phyloP scores from a whole-genome alignment of 2,113 vertebrate species.

The Anoplopoma fimbria region DNA sequence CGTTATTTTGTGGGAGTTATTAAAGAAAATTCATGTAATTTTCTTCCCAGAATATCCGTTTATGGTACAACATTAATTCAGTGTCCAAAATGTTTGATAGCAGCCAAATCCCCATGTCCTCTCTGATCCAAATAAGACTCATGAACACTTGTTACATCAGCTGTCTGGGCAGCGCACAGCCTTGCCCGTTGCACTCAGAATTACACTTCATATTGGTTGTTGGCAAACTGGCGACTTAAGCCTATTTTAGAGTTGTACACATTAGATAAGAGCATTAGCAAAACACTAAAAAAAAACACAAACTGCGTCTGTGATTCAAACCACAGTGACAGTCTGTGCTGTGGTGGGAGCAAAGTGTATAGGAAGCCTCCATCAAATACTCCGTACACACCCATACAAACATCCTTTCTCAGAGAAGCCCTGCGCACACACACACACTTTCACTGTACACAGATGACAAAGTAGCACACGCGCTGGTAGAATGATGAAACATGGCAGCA shows the following conservation, averaged over 20 bases:
- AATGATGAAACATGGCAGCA: slow-evolving; percentile 60
- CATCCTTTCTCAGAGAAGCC: background rate
- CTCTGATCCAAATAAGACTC: slow-evolving; percentile 32
- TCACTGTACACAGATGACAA: background rate
- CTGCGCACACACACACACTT: background rate
- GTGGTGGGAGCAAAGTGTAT: slow-evolving; percentile 1
- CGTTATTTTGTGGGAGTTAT: background rate
- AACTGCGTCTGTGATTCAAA: slow-evolving; percentile 17
- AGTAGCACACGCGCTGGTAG: background rate
- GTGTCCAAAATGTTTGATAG: background rate
- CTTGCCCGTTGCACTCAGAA: slow-evolving; percentile 12
- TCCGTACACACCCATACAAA: slow-evolving; percentile 19
- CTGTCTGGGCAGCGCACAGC: background rate
- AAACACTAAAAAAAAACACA: slow-evolving; percentile 30
- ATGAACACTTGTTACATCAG: slow-evolving; percentile 23
- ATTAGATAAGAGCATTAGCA: slow-evolving; percentile 54
- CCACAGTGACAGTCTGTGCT: background rate
- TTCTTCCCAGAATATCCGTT: background rate
- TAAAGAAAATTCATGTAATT: background rate
- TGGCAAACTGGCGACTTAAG: slow-evolving; percentile 24
- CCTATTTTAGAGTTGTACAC: slow-evolving; percentile 44
- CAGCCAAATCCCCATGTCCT: slow-evolving; percentile 10
- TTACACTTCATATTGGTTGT: background rate
- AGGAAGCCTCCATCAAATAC: background rate
- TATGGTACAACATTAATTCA: background rate